phyloP scores from a whole-genome alignment of 2,113 vertebrate genomes.

The Phylloscopus trochiloides region DNA sequence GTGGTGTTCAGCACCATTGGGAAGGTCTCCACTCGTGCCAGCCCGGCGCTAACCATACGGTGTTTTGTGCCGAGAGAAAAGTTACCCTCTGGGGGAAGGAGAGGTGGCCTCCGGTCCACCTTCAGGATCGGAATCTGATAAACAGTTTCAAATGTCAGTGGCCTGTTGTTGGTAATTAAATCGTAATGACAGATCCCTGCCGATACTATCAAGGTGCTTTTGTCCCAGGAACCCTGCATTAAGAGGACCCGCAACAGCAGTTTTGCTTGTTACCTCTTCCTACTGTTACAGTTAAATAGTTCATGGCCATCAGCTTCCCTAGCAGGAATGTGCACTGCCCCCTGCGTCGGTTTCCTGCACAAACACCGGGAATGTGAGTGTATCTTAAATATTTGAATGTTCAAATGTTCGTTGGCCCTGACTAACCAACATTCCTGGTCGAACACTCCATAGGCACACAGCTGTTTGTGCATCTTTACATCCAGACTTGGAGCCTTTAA shows the following conservation, averaged over 20 bases:
- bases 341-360: neutral
- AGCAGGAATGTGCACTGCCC: neutral
- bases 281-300: conserved; percentile 32
- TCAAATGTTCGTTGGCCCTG: neutral
- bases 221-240: conserved; percentile 21
- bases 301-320: neutral
- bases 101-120: conserved; percentile 5
- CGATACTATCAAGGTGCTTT: conserved; percentile 62
- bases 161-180: conserved; percentile 65
- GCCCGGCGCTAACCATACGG: neutral
- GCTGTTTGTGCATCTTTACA: neutral
- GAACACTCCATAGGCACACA: neutral
- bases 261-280: conserved; percentile 46
- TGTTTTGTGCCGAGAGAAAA: neutral
- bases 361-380: neutral
- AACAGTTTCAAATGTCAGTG: conserved; percentile 62
- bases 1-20: fast-evolving
- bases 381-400: neutral
- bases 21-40: neutral
- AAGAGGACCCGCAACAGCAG: conserved; percentile 23
- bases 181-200: conserved; percentile 49
- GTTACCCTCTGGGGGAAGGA: neutral
- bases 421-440: neutral
- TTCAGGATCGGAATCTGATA: conserved; percentile 45
- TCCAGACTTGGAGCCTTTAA: neutral